Conservation (phyloP, 1,140 invertebrate genomes). For the Portunus trituberculatus region DNA sequence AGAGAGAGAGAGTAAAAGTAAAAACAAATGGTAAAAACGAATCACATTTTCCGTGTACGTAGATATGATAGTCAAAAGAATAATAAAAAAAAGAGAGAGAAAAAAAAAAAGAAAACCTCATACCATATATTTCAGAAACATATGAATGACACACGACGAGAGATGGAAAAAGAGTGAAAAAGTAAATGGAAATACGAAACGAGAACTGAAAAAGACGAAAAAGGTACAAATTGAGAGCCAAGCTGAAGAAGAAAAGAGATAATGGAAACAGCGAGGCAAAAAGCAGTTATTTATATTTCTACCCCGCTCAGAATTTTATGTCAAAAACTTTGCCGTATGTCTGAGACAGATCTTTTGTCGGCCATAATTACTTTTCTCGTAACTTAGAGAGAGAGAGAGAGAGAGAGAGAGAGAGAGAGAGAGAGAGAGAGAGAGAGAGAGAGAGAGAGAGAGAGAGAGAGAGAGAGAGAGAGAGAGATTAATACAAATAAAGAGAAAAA, state of each 20-base stretch:
- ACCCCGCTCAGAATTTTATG: background rate
- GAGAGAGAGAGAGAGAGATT: background rate
- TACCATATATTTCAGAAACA: no score
- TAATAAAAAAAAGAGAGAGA: background rate
- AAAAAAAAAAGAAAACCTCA: background rate
- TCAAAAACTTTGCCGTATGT: background rate
- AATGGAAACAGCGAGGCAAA: background rate
- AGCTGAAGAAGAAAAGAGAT: background rate
- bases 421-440: background rate
- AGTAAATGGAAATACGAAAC: background rate
- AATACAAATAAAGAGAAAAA: background rate
- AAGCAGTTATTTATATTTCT: background rate
- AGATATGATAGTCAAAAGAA: no score
- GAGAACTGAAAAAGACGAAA: background rate
- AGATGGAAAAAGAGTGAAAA: no score
- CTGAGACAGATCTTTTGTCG: slow-evolving; percentile 10
- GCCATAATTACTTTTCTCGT: background rate
- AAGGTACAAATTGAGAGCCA: background rate
- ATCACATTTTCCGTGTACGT: background rate
- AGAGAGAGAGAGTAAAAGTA: background rate
- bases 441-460: background rate
- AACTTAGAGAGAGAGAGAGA: background rate
- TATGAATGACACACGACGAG: no score
- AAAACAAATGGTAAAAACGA: background rate
- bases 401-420: background rate